Evolutionary conservation across 2,797 vertebrate genomes (phyloP), one percentile per base, ranked within the genome.

Genomic region (Aulostomus chinensis): DNA sequence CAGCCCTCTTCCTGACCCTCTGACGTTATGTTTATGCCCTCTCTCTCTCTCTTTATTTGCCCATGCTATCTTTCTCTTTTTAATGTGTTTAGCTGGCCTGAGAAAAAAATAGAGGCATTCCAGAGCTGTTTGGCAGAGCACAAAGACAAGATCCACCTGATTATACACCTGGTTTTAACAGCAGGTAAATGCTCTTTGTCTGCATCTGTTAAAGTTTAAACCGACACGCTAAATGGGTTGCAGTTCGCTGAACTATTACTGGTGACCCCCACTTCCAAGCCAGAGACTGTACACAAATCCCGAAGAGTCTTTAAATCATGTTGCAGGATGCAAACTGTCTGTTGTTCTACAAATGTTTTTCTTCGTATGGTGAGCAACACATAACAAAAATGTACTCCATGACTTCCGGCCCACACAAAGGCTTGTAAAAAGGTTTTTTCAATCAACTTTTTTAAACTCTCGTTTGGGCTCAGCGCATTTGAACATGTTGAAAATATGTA

Each of bases 131-230:
- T 80, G 21, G 39, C 31, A 10, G 30, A 62, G 3, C 58, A 76
- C 65, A 76, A 24, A 34, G 20, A 53, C 18, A 46, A 46, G 29
- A 71, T 82, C 48, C 4, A 1, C 0, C 32, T 58, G 32, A 47
- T 60, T n/a, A 7, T 43, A 2, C 12, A 18, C n/a, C 34, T 74
- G 10, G 24, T 61, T 58, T 65, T 84, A 41, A 49, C 35, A 46
- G 57, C 77, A 76, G 84, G 86, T 86, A 34, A 45, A 39, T 29
- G 13, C 16, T 63, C 18, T 58, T 28, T 39, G 4, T 56, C 38
- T 33, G 10, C 22, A 24, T 51, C 22, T 10, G n/a, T 80, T 67
- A 62, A 59, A 43, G 2, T 58, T n/a, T 64, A 41, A 57, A 47
- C 32, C 3, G 11, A 9, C 9, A 17, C 9, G 0, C 13, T 48